Evolutionary conservation across 1,140 invertebrate genomes (phyloP).

Genomic region (Apis florea): DNA sequence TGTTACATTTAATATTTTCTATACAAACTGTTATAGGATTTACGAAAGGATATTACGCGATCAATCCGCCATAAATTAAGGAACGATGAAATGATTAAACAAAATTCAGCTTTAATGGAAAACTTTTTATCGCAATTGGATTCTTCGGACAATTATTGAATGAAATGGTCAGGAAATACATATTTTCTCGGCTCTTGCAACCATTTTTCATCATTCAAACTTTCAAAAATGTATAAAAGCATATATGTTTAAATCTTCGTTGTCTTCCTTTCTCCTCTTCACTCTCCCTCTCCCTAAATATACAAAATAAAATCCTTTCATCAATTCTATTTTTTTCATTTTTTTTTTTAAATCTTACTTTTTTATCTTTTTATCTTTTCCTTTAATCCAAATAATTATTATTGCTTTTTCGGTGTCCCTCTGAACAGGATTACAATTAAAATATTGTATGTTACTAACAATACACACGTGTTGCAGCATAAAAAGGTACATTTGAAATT

Average conservation of each 20-base stretch:
- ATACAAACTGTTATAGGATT: neutral
- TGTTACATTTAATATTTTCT: neutral
- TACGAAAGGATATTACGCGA: slow-evolving; percentile 18
- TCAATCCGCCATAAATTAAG: slow-evolving; percentile 22
- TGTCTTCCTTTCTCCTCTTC: neutral
- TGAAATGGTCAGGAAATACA: slow-evolving; percentile 24
- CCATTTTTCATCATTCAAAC: slow-evolving; percentile 34
- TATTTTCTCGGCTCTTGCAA: slow-evolving; percentile 23
- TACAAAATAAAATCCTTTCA: slow-evolving; percentile 10
- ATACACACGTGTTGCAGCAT: slow-evolving; percentile 34
- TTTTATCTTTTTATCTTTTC: neutral
- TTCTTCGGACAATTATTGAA: slow-evolving; percentile 63
- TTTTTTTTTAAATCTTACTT: neutral
- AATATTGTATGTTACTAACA: slow-evolving; percentile 37
- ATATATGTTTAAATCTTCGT: neutral
- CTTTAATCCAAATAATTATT: too few relatives aligned
- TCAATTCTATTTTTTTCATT: neutral
- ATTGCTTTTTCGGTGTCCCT: neutral
- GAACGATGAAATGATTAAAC: slow-evolving; percentile 46
- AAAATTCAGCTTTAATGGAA: slow-evolving; percentile 49
- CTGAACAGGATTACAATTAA: slow-evolving; percentile 6
- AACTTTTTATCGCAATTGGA: slow-evolving; percentile 62
- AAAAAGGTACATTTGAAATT: slow-evolving; percentile 27
- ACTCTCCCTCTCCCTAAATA: neutral
- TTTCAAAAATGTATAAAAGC: slow-evolving; percentile 17